Evolutionary conservation across 1,140 invertebrate species (phyloP), one percentile per base, ranked within the genome.

Genomic region (Pachypsylla venusta): DNA sequence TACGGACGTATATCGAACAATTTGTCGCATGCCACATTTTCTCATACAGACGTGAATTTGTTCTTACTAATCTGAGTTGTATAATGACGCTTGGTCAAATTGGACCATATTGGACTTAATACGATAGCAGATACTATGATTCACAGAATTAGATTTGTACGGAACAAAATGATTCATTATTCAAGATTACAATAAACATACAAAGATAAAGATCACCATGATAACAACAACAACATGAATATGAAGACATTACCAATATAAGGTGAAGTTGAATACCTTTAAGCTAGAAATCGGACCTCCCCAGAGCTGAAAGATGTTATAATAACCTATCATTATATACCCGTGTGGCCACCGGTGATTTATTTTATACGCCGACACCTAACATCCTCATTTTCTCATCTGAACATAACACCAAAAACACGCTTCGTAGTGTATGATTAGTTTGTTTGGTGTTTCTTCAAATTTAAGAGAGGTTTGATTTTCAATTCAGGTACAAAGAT

Each of bases 301-400:
- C 42, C 42, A 10, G 42, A 4, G 42, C 42, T 4, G 42, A 5
- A 19, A 4, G 7, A n/a, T n/a, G n/a, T 19, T 5, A 22, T 48
- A 48, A 48, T 48, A 48, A 48, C 42, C 42, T 22, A 48, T 48
- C 42, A 48, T 48, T 48, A 48, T 4, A n/a, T n/a, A 48, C n/a
- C 42, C 5, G n/a, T 22, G 22, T 48, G 42, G 22, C 4, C 42
- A 48, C 42, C 16, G 42, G 42, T 48, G 42, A 48, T 48, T 48
- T 48, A 48, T 48, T 48, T 48, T n/a, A n/a, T 48, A 48, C 22
- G 22, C 42, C 42, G 42, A 48, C 42, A 48, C 42, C 42, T 48
- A n/a, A 48, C 42, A n/a, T 48, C n/a, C 22, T 7, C n/a, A 22
- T 48, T 22, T 48, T 48, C 4, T n/a, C n/a, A 3, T 19, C 42